Percentiles rank a stretch among this genome's conserved stretches.
Evolutionary conservation across 2,113 vertebrate species (phyloP).

Genomic region (Meles meles): DNA sequence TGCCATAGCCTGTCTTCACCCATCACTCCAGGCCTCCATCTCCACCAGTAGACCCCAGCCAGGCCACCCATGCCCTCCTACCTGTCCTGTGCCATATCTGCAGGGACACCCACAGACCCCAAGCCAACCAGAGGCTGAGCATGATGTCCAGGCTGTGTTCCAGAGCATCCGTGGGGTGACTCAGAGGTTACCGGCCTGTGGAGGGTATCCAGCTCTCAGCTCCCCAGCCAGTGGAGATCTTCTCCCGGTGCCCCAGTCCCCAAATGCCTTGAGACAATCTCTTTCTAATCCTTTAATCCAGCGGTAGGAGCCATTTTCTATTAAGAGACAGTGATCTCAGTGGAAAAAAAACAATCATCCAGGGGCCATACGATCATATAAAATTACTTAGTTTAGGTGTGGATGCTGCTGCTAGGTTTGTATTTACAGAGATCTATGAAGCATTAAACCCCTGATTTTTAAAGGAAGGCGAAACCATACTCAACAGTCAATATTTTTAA

Average conservation of each 20-base stretch:
- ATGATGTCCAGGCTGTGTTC: background rate
- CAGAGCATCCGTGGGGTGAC: conserved; percentile 25
- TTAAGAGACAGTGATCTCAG: conserved; percentile 58
- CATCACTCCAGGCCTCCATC: background rate
- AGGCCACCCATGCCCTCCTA: background rate
- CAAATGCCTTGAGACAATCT: conserved; percentile 40
- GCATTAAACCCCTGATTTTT: background rate
- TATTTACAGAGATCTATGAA: background rate
- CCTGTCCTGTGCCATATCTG: background rate
- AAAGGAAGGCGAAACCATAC: background rate
- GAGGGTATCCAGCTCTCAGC: background rate
- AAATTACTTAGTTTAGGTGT: conserved; percentile 1
- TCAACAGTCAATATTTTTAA: background rate
- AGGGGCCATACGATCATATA: background rate
- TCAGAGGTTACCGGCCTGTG: background rate
- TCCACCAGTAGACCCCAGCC: background rate
- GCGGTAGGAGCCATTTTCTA: conserved; percentile 57
- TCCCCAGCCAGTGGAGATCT: background rate
- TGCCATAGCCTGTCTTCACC: background rate
- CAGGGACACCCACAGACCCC: background rate
- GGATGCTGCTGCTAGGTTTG: background rate
- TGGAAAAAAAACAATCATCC: conserved; percentile 32
- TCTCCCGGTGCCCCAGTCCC: background rate
- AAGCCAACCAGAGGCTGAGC: background rate
- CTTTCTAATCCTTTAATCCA: conserved; percentile 59